These are phyloP conservation scores for Chromoteleia sp. DNA, from an alignment of 2,888 invertebrate genomes.

Conservation along the genomic window DNA sequence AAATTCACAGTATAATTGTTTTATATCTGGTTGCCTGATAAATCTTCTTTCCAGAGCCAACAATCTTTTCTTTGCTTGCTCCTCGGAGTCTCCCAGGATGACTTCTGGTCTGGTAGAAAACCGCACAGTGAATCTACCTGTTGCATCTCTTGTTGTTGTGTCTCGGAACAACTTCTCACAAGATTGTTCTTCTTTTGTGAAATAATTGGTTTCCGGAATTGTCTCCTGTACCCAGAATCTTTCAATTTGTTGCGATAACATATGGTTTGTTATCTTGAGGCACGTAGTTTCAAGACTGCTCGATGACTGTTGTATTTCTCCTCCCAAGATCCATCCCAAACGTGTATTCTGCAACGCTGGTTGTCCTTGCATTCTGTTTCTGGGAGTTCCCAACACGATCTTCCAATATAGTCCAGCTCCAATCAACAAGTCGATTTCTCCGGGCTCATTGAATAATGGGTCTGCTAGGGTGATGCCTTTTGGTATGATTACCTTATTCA, in stretches of 20 bases:
- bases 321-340: constrained; percentile 35
- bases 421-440: constrained; percentile 14
- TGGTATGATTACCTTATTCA: not conserved
- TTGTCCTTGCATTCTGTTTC: constrained; percentile 10
- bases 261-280: constrained; percentile 10
- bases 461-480: constrained; percentile 6
- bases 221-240: constrained; percentile 23
- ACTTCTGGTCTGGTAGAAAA: constrained; percentile 35
- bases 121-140: constrained; percentile 60
- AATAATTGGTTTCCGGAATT: not conserved
- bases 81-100: constrained; percentile 47
- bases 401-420: constrained; percentile 33
- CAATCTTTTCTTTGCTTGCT: constrained; percentile 50
- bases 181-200: constrained; percentile 12
- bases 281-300: not conserved
- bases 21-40: constrained; percentile 21
- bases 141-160: constrained; percentile 30
- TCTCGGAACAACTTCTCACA: constrained; percentile 20
- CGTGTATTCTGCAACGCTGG: constrained; percentile 26
- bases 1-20: not conserved
- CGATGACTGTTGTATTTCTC: not conserved
- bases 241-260: constrained; percentile 24
- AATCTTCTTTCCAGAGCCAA: constrained; percentile 43
- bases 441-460: constrained; percentile 16
- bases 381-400: not conserved